A percentile compares a stretch with the other conserved stretches of the same genome.
These are phyloP conservation scores for Prunella himalayana DNA, from an alignment of 2,113 vertebrate genomes.

Conservation along the genomic window DNA sequence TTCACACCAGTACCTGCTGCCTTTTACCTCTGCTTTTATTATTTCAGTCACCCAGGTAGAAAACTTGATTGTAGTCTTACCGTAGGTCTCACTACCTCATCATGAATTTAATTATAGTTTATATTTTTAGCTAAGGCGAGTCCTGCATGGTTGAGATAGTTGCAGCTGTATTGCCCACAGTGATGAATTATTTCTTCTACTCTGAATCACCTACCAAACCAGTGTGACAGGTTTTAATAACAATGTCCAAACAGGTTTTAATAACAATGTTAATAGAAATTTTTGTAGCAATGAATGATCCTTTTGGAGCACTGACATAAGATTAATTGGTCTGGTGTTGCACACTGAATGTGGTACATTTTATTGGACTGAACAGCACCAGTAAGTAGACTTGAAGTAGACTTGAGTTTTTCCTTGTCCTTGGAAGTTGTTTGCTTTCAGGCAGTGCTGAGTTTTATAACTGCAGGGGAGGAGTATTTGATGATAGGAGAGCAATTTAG, in stretches of 20 bases:
- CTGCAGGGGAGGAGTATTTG: background rate
- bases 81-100: background rate
- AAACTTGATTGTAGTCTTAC: background rate
- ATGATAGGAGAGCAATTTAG: background rate
- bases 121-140: background rate
- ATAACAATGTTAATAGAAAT: background rate
- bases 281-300: background rate
- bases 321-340: background rate
- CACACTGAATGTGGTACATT: background rate
- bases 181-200: background rate
- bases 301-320: background rate
- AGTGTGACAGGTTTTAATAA: slow-evolving; percentile 11
- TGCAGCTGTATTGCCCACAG: background rate
- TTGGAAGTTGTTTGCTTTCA: background rate
- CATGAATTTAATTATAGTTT: background rate
- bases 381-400: background rate
- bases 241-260: background rate
- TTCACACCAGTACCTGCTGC: background rate
- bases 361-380: background rate
- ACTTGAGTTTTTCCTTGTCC: background rate
- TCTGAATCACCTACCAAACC: background rate
- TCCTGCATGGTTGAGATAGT: slow-evolving; percentile 2
- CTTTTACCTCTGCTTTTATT: background rate
- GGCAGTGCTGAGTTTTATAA: background rate
- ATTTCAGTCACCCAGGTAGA: background rate